These are phyloP conservation scores for Miniopterus natalensis DNA, from an alignment of 2,113 vertebrate species.

Conservation along the genomic window DNA sequence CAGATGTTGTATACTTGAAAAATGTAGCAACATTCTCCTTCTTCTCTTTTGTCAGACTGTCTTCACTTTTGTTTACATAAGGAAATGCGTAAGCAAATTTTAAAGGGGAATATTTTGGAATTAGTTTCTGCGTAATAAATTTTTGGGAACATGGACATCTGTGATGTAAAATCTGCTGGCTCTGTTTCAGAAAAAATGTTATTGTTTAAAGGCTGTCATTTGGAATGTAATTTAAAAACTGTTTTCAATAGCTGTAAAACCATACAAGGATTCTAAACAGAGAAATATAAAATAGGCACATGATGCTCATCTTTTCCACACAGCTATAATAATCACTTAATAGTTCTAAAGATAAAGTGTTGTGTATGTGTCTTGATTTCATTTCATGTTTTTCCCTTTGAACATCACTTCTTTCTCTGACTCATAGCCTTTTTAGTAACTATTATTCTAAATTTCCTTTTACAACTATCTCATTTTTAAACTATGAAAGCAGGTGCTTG, in stretches of 20 bases:
- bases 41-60: constrained; percentile 73
- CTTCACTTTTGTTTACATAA: constrained; percentile 75
- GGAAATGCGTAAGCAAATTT: constrained; percentile 79
- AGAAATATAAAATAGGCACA: constrained; percentile 12
- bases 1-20: constrained; percentile 75
- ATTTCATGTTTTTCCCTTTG: background rate
- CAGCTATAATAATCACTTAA: background rate
- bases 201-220: constrained; percentile 80
- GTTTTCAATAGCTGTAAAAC: constrained; percentile 73
- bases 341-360: constrained; percentile 19
- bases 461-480: constrained; percentile 18
- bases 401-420: background rate
- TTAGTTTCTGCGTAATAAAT: constrained; percentile 71
- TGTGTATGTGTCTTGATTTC: background rate
- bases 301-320: background rate
- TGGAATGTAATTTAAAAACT: constrained; percentile 83
- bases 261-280: constrained; percentile 8
- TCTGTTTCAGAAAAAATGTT: constrained; percentile 78
- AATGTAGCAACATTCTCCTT: constrained; percentile 63
- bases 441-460: constrained; percentile 48
- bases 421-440: background rate
- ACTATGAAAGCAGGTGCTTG: background rate
- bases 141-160: constrained; percentile 73
- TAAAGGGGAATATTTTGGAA: constrained; percentile 79
- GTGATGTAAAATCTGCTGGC: constrained; percentile 81